Percentiles rank a stretch among this genome's conserved stretches.
Conservation (phyloP, 2,888 invertebrate species). For the Carpatolechia fugitivella region DNA sequence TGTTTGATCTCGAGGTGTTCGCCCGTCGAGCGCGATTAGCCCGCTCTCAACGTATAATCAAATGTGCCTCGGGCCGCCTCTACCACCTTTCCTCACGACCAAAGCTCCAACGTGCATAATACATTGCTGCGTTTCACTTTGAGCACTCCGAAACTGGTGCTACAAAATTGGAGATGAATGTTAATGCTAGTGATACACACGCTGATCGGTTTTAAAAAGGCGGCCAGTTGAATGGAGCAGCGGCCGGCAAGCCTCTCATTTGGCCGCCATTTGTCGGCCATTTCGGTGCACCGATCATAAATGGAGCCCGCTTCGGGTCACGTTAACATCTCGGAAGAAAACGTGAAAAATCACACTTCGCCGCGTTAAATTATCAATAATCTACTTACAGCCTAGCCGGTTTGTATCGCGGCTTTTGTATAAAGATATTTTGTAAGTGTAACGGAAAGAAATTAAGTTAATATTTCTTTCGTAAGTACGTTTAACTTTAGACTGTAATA, state of each 20-base stretch:
- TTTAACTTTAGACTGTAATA: not conserved
- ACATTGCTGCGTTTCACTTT: slow-evolving; percentile 37
- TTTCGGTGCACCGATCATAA: slow-evolving; percentile 78
- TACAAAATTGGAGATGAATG: slow-evolving; percentile 27
- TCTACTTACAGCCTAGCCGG: slow-evolving; percentile 15
- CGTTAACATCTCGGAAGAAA: slow-evolving; percentile 73
- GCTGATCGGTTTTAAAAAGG: slow-evolving; percentile 44
- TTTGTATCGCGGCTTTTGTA: slow-evolving; percentile 2
- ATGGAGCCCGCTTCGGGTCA: slow-evolving; percentile 75
- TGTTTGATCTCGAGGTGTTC: slow-evolving; percentile 80
- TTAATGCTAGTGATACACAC: slow-evolving; percentile 3
- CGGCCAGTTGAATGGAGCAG: slow-evolving; percentile 55
- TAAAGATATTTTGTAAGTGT: not conserved
- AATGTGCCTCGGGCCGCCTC: slow-evolving; percentile 70
- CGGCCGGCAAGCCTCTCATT: slow-evolving; percentile 76
- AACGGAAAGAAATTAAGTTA: not conserved
- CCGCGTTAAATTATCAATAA: slow-evolving; percentile 54
- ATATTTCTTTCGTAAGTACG: not conserved
- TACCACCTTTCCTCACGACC: slow-evolving; percentile 36
- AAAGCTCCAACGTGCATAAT: slow-evolving; percentile 21
- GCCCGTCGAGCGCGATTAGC: slow-evolving; percentile 79
- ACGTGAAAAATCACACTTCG: slow-evolving; percentile 77
- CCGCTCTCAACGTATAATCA: slow-evolving; percentile 79
- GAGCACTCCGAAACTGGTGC: not conserved
- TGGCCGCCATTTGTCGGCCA: slow-evolving; percentile 79